Evolutionary conservation across 2,797 vertebrate species (phyloP).

Genomic region (Enteromius viviparus): DNA sequence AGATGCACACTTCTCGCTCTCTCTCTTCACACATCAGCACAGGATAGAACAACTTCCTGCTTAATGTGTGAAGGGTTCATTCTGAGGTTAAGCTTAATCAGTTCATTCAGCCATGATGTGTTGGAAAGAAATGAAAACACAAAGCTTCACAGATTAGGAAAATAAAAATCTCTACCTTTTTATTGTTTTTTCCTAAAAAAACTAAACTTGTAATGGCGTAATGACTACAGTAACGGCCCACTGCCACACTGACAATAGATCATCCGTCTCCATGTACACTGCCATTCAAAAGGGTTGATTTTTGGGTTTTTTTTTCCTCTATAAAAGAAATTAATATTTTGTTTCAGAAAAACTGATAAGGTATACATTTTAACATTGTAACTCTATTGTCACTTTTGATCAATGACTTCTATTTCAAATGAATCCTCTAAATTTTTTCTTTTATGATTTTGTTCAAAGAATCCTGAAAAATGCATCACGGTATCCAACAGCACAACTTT

Average conservation of each 20-base stretch:
- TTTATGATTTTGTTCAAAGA: too few relatives aligned
- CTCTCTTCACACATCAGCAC: not conserved
- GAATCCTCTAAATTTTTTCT: too few relatives aligned
- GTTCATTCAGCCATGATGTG: not conserved
- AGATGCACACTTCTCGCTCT: not conserved
- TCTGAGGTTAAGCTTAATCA: slow-evolving; percentile 21
- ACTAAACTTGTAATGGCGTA: not conserved
- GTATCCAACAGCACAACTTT: too few relatives aligned
- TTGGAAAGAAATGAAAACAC: slow-evolving; percentile 23
- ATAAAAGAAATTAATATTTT: too few relatives aligned
- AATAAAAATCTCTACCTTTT: not conserved
- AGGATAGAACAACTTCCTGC: slow-evolving; percentile 22
- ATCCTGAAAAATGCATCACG: too few relatives aligned
- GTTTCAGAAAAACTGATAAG: too few relatives aligned
- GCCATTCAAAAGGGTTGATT: too few relatives aligned
- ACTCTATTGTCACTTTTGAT: too few relatives aligned
- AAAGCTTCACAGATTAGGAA: not conserved
- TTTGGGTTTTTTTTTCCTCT: too few relatives aligned
- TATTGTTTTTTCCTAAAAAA: not conserved
- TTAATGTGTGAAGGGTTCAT: slow-evolving; percentile 9
- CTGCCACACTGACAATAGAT: slow-evolving; percentile 15
- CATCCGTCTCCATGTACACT: too few relatives aligned
- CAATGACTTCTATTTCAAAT: too few relatives aligned
- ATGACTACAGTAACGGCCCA: not conserved
- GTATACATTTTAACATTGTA: too few relatives aligned